These are phyloP conservation scores for Hydrozoanthus gracilis DNA, from an alignment of 92 coral and sea anemone species.

Conservation along the genomic window DNA sequence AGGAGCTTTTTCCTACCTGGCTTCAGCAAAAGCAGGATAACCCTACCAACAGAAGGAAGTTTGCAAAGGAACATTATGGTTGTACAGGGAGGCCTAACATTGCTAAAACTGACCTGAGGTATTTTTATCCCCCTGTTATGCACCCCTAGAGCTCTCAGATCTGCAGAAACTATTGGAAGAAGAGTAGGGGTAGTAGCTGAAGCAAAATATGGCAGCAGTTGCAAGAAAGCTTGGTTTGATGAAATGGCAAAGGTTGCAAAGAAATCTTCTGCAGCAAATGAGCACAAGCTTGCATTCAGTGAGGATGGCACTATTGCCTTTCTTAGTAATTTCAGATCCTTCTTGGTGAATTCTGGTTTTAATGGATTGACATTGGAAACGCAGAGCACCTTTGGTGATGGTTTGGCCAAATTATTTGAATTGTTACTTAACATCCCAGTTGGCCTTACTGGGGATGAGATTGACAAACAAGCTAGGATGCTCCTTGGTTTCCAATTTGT, in stretches of 20 bases:
- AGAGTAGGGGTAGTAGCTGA: background rate
- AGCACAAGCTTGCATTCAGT: slow-evolving; percentile 14
- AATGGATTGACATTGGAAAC: slow-evolving; percentile 4
- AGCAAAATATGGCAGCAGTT: background rate
- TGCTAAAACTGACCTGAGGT: slow-evolving; percentile 24
- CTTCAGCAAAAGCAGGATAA: slow-evolving; percentile 42
- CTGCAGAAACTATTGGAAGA: slow-evolving; percentile 51
- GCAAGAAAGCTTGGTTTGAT: slow-evolving; percentile 11
- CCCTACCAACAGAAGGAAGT: slow-evolving; percentile 42
- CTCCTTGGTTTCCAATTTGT: slow-evolving; percentile 56
- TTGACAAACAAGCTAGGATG: slow-evolving; percentile 51
- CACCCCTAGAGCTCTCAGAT: slow-evolving; percentile 45
- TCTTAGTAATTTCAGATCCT: slow-evolving; percentile 1
- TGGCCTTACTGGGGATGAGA: slow-evolving; percentile 44
- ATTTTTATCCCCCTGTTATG: slow-evolving; percentile 58
- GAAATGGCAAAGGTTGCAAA: slow-evolving; percentile 14
- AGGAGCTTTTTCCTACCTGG: slow-evolving; percentile 36
- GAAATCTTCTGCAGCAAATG: slow-evolving; percentile 15
- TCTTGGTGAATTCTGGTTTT: slow-evolving; percentile 7
- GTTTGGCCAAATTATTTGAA: slow-evolving; percentile 19
- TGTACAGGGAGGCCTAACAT: slow-evolving; percentile 28
- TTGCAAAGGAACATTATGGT: slow-evolving; percentile 48
- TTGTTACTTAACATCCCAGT: slow-evolving; percentile 52
- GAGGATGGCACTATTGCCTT: slow-evolving; percentile 8
- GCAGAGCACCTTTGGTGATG: slow-evolving; percentile 22